Evolutionary conservation across 2,888 invertebrate species (phyloP).

Genomic region (Pimpla rufipes): DNA sequence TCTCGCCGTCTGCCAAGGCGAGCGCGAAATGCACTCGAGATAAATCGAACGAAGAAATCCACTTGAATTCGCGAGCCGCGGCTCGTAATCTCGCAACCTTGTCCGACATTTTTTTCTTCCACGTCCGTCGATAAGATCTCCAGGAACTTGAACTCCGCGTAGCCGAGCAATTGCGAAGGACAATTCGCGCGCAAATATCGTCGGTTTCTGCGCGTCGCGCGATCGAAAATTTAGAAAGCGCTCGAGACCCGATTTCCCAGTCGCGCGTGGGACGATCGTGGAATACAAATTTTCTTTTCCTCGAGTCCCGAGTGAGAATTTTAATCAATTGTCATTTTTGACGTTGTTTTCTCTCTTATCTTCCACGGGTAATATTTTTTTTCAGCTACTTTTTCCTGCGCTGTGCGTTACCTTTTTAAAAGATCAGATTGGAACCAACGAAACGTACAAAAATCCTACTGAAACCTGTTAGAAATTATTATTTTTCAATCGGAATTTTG

Average conservation of each 20-base stretch:
- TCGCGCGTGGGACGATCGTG: neutral
- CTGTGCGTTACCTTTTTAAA: too few relatives aligned
- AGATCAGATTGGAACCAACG: too few relatives aligned
- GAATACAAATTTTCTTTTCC: conserved; percentile 1
- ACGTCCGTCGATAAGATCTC: conserved; percentile 14
- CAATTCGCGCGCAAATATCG: neutral
- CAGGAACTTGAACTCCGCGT: conserved; percentile 28
- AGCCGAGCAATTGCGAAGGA: neutral
- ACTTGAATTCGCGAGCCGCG: neutral
- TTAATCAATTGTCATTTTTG: neutral
- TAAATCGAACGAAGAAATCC: conserved; percentile 14
- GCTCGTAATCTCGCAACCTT: conserved; percentile 35
- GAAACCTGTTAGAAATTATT: too few relatives aligned
- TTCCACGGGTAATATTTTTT: neutral
- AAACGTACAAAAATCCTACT: too few relatives aligned
- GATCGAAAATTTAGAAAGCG: neutral
- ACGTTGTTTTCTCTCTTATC: neutral
- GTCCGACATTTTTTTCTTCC: conserved; percentile 19
- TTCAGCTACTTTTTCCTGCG: neutral
- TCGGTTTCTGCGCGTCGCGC: neutral
- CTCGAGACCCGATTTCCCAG: neutral
- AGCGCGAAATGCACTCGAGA: neutral
- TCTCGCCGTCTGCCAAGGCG: neutral
- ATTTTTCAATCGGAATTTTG: too few relatives aligned
- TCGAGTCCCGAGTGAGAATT: neutral